Conservation (phyloP, 2,888 invertebrate genomes). For the Frankliniella intonsa region DNA sequence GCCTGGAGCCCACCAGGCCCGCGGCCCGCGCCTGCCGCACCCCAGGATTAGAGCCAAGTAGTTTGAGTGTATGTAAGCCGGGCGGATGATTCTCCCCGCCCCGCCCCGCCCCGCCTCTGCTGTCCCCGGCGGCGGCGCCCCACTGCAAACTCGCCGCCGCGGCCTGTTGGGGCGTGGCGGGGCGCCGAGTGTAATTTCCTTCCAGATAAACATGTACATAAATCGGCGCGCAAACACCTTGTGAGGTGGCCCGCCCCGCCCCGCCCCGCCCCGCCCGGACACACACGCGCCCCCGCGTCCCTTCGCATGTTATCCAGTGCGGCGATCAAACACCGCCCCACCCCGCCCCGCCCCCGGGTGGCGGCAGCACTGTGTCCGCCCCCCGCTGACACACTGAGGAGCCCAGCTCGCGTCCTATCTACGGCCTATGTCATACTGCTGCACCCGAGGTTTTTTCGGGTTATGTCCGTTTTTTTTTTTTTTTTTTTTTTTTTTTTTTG, state of each 20-base stretch:
- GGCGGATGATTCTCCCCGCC: neutral
- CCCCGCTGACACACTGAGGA: neutral
- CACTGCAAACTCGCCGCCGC: neutral
- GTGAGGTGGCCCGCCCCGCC: neutral
- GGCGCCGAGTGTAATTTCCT: neutral
- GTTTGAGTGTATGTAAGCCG: no score
- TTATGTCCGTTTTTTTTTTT: neutral
- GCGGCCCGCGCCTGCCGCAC: neutral
- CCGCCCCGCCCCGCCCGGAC: neutral
- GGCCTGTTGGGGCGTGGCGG: neutral
- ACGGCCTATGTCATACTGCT: no score
- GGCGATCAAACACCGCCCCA: no score
- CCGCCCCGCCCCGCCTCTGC: neutral
- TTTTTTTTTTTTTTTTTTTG: neutral
- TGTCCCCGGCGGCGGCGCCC: neutral
- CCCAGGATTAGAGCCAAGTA: no score
- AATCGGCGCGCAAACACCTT: neutral
- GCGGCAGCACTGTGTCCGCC: neutral
- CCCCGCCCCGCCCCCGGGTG: neutral
- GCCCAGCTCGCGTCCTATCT: neutral
- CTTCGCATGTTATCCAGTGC: neutral
- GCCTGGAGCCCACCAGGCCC: neutral
- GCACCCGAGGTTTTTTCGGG: no score
- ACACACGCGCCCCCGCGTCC: neutral
- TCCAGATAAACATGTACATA: constrained; percentile 10